phyloP scores from a whole-genome alignment of 2,113 vertebrate genomes.

The Pterocles orientalis region DNA sequence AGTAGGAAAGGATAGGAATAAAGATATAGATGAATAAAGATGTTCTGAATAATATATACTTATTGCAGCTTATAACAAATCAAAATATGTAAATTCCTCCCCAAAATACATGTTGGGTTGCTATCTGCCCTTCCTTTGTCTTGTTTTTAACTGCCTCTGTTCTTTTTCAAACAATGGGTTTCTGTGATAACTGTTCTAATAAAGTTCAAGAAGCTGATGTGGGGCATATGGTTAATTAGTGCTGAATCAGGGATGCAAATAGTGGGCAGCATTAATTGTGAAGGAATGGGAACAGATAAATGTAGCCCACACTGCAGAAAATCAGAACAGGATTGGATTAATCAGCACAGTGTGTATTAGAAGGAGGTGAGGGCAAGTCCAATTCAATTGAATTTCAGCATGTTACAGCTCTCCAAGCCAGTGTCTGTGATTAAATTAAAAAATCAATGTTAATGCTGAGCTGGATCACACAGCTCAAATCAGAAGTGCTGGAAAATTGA shows the following conservation, averaged over 20 bases:
- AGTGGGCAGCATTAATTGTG: neutral
- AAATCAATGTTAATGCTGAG: constrained; percentile 39
- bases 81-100: neutral
- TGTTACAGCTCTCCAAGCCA: constrained; percentile 41
- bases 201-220: neutral
- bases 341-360: constrained; percentile 9
- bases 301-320: neutral
- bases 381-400: constrained; percentile 37
- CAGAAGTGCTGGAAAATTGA: constrained; percentile 46
- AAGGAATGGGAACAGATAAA: neutral
- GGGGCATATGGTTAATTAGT: neutral
- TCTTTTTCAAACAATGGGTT: neutral
- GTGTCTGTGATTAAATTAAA: constrained; percentile 51
- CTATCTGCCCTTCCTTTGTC: neutral
- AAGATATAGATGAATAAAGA: neutral
- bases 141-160: neutral
- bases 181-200: neutral
- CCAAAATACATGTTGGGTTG: neutral
- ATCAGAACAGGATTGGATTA: constrained; percentile 45
- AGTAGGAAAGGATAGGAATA: neutral
- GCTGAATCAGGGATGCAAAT: constrained; percentile 12
- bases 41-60: neutral
- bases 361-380: neutral
- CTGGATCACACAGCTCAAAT: constrained; percentile 36
- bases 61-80: neutral